phyloP scores from a whole-genome alignment of 2,888 invertebrate genomes.

The Platypus cylindrus region DNA sequence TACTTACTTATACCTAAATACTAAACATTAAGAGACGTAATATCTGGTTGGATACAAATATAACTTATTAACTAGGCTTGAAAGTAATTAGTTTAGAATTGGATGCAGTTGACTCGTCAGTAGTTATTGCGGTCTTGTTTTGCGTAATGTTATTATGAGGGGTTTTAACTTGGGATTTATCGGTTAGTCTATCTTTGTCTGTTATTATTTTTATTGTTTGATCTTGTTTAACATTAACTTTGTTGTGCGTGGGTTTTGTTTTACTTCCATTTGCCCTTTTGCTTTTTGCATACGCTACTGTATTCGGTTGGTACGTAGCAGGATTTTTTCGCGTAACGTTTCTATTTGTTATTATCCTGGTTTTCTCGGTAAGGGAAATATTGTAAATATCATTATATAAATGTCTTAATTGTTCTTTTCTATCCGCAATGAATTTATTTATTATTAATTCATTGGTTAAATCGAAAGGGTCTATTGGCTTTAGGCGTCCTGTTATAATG shows the following conservation, averaged over 20 bases:
- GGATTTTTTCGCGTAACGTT: slow-evolving; percentile 9
- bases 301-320: not conserved
- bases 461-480: slow-evolving; percentile 13
- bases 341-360: slow-evolving; percentile 3
- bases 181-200: slow-evolving; percentile 5
- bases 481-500: slow-evolving; percentile 8
- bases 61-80: no score
- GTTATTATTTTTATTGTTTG: slow-evolving; percentile 7
- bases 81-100: no score
- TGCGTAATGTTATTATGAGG: no score
- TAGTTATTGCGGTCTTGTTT: slow-evolving; percentile 13
- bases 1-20: no score
- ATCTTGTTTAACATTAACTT: slow-evolving; percentile 7
- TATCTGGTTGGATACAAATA: no score
- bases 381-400: slow-evolving; percentile 11
- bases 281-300: slow-evolving; percentile 6
- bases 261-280: slow-evolving; percentile 6
- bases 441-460: slow-evolving; percentile 9
- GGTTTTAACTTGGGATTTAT: slow-evolving; percentile 10
- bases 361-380: slow-evolving; percentile 2
- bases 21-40: no score
- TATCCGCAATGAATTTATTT: slow-evolving; percentile 9
- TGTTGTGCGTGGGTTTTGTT: slow-evolving; percentile 9
- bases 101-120: no score
- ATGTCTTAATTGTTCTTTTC: slow-evolving; percentile 8